phyloP scores from a whole-genome alignment of 2,797 vertebrate species.

The Sebastes matsubarae region DNA sequence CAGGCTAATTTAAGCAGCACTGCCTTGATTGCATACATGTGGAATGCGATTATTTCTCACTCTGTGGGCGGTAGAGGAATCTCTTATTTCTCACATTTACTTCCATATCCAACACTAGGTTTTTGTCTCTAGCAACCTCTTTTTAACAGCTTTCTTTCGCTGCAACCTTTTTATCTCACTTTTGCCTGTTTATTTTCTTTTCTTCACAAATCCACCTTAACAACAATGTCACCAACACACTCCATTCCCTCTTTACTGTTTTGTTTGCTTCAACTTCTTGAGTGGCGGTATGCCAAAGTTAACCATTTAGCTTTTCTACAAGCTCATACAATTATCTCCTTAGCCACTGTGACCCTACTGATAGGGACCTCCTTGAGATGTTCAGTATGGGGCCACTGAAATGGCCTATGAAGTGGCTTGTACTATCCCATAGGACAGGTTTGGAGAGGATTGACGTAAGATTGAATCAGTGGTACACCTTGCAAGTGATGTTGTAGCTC shows the following conservation, averaged over 20 bases:
- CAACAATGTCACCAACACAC: not conserved
- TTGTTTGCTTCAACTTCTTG: constrained; percentile 1
- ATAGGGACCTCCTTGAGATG: constrained; percentile 5
- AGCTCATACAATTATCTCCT: constrained; percentile 61
- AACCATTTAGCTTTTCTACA: constrained; percentile 50
- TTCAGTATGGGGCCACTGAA: not conserved
- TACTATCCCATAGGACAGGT: not conserved
- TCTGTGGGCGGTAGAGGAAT: constrained; percentile 50
- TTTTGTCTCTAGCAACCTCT: not conserved
- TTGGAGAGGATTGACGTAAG: constrained; percentile 1
- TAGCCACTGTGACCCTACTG: constrained; percentile 62
- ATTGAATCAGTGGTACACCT: constrained; percentile 34
- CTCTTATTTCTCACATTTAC: constrained; percentile 9
- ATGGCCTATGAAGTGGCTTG: not conserved
- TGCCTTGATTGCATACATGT: constrained; percentile 46
- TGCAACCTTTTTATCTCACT: constrained; percentile 8
- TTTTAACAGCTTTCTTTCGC: not conserved
- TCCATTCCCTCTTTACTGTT: not conserved
- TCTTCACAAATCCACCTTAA: not conserved
- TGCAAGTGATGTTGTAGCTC: constrained; percentile 6
- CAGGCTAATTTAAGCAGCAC: constrained; percentile 55
- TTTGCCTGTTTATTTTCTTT: not conserved
- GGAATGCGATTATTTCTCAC: constrained; percentile 53
- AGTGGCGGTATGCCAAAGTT: constrained; percentile 42
- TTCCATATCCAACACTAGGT: not conserved